Evolutionary conservation across 92 coral and sea anemone species (phyloP), one percentile per base, ranked within the genome.

Genomic region (Epizoanthus fatuus): DNA sequence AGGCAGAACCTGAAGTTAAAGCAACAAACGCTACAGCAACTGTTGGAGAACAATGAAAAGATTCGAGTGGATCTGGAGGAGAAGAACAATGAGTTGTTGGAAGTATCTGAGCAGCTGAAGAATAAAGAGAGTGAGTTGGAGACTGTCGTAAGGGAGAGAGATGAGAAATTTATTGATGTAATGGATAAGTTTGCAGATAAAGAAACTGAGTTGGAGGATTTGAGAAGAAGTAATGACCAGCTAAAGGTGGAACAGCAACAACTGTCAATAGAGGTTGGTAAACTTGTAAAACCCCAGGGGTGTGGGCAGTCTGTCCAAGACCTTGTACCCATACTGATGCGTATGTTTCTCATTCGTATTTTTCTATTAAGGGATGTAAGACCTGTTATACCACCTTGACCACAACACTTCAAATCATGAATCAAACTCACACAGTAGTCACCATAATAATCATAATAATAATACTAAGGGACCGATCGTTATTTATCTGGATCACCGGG

Each of bases 1-100:
- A 93, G 70, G 82, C 97, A 95, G 84, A 95, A 93, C 49, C 85
- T 97, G 45, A 93, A 89, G 86, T 68, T 93, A 66, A 97, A 97
- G 75, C 97, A 93, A 72, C 77, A 91, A 45, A 85, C 94, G 7
- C 94, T 95, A 2, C 91, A 88, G 42, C 99, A 97, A 81, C 92
- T 97, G 55, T 88, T 92, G 69, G 74, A 77, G 20, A 98, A 97
- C 11, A 95, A 93, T 37, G 98, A 97, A 71, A 89, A 93, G 13
- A 93, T 95, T 16, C 92, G 75, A 44, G 89, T 78, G 35, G 92
- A 92, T 32, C 91, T 83, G 45, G 80, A 47, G 7, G 63, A 83
- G 49, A 64, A 74, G 82, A 88, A 82, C 59, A 62, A 79, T 5
- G 81, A 86, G 85, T 62, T 91, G 25, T 81, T 68, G 4, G 75